A percentile compares a stretch with the other conserved stretches of the same genome.
Conservation (phyloP, 2,888 invertebrate species). For the Ectobius pallidus region DNA sequence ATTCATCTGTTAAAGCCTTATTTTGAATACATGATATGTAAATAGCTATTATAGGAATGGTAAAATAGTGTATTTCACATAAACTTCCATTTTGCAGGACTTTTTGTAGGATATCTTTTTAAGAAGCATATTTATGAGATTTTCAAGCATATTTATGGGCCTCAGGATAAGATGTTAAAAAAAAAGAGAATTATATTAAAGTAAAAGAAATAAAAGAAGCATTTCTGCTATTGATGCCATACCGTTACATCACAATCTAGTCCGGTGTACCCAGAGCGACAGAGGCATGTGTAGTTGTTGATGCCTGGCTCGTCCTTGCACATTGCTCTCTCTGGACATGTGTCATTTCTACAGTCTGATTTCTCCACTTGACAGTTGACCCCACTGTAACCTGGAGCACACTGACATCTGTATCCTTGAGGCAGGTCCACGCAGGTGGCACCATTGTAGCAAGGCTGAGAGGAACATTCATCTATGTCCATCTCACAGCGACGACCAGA, state of each 20-base stretch:
- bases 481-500: conserved; percentile 92
- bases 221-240: no score
- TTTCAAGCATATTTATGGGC: no score
- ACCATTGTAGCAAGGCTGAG: conserved; percentile 92
- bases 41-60: no score
- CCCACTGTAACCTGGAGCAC: conserved; percentile 83
- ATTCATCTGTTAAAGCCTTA: no score
- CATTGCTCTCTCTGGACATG: conserved; percentile 95
- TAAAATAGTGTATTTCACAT: no score
- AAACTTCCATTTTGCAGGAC: no score
- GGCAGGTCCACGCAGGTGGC: conserved; percentile 91
- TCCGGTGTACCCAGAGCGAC: conserved; percentile 93
- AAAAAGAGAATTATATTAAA: no score
- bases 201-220: no score
- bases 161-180: no score
- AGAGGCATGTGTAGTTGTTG: conserved; percentile 90
- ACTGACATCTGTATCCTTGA: conserved; percentile 90
- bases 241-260: conserved; percentile 88
- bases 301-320: conserved; percentile 93
- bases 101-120: no score
- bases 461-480: conserved; percentile 94
- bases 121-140: no score
- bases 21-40: no score
- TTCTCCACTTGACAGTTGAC: conserved; percentile 84
- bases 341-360: conserved; percentile 85